Percentiles rank a stretch among this genome's conserved stretches.
Evolutionary conservation across 2,888 invertebrate genomes (phyloP).

Genomic region (Sesia apiformis): DNA sequence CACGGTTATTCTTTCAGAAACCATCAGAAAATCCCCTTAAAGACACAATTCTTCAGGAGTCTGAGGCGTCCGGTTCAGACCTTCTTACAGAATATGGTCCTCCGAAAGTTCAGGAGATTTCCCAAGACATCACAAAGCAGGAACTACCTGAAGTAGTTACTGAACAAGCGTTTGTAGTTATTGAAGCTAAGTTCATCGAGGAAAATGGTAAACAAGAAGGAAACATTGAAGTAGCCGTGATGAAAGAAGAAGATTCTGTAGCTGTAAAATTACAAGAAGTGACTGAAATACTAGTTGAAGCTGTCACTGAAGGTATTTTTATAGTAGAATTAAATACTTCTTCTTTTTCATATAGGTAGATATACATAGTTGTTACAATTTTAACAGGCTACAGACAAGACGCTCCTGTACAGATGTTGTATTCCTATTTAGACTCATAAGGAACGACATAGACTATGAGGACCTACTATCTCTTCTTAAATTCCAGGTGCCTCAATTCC

Average conservation of each 20-base stretch:
- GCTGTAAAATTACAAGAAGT: constrained; percentile 2
- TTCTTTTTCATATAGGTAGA: no score
- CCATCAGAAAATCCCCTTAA: constrained; percentile 51
- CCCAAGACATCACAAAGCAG: constrained; percentile 35
- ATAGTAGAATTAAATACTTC: no score
- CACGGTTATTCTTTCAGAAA: constrained; percentile 28
- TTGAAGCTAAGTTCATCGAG: constrained; percentile 15
- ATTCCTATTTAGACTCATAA: no score
- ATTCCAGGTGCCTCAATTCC: no score
- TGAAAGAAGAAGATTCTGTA: neutral
- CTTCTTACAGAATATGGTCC: constrained; percentile 66
- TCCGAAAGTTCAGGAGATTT: constrained; percentile 41
- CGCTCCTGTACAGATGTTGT: no score
- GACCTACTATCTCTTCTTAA: no score
- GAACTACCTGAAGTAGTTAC: constrained; percentile 42
- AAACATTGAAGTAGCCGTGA: neutral
- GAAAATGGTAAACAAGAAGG: constrained; percentile 4
- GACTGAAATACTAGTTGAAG: constrained; percentile 9
- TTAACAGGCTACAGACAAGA: no score
- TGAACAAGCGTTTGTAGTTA: constrained; percentile 36
- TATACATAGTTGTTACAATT: no score
- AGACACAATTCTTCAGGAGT: constrained; percentile 47
- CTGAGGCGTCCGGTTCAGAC: constrained; percentile 62
- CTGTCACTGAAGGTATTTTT: constrained; percentile 2
- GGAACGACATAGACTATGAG: no score